phyloP scores from a whole-genome alignment of 2,888 invertebrate species.

The Cordilura impudica region DNA sequence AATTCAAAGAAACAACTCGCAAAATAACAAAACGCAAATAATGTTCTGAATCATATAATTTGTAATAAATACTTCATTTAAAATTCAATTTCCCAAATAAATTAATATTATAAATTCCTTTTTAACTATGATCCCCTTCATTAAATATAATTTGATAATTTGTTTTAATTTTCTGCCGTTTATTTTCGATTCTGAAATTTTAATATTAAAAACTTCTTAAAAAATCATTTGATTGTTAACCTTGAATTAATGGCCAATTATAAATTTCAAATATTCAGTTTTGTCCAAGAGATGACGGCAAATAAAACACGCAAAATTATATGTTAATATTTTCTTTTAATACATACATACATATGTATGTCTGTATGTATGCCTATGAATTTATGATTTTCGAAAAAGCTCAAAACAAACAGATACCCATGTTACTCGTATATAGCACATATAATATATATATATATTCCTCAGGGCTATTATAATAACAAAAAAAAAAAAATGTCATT shows the following conservation, averaged over 20 bases:
- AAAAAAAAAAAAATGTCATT: slow-evolving; percentile 7
- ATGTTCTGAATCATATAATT: no score
- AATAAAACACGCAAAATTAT: background rate
- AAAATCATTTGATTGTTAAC: slow-evolving; percentile 1
- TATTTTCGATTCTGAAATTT: background rate
- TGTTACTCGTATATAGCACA: no score
- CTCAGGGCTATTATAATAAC: background rate
- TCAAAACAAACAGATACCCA: background rate
- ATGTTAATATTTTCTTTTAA: background rate
- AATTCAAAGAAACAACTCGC: no score
- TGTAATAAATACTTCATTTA: background rate
- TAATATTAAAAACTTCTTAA: background rate
- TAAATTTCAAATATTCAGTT: background rate
- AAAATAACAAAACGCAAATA: no score
- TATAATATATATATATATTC: background rate
- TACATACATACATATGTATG: no score
- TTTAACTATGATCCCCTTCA: slow-evolving; percentile 2
- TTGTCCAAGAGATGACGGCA: background rate
- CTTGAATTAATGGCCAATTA: slow-evolving; percentile 24
- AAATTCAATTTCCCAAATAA: background rate
- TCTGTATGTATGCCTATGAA: no score
- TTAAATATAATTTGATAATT: slow-evolving; percentile 14
- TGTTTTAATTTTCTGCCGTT: slow-evolving; percentile 4
- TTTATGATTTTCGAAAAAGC: slow-evolving; percentile 15
- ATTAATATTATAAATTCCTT: background rate